phyloP scores from a whole-genome alignment of 1,140 invertebrate genomes.

The Psilanteris sp. region DNA sequence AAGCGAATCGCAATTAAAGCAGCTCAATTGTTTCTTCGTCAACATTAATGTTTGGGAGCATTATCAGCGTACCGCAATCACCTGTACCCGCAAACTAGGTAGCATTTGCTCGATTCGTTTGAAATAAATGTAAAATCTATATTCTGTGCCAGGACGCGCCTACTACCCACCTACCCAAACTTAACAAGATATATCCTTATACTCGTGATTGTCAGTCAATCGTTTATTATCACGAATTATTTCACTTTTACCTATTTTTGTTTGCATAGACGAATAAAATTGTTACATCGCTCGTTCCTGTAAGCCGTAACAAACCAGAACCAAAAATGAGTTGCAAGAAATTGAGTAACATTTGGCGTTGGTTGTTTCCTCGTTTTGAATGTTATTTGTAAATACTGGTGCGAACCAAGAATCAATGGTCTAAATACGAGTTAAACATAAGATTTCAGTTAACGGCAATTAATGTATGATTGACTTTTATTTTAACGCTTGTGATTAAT shows the following conservation, averaged over 20 bases:
- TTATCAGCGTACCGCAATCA: constrained; percentile 31
- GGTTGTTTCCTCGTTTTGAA: too few species aligned
- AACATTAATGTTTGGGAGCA: constrained; percentile 5
- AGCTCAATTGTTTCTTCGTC: constrained; percentile 30
- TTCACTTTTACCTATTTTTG: constrained; percentile 2
- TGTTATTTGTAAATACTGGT: too few species aligned
- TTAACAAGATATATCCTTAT: constrained; percentile 20
- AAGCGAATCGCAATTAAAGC: background rate
- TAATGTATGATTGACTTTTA: too few species aligned
- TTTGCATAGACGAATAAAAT: too few species aligned
- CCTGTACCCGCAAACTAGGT: constrained; percentile 33
- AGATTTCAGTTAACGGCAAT: too few species aligned
- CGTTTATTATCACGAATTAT: constrained; percentile 29
- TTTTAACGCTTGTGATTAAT: too few species aligned
- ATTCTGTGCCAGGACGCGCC: constrained; percentile 58
- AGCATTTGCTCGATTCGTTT: constrained; percentile 33
- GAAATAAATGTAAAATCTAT: constrained; percentile 57
- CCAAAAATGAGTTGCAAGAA: too few species aligned
- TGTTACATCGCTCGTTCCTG: too few species aligned
- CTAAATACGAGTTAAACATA: too few species aligned
- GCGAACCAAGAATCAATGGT: too few species aligned
- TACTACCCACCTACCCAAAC: constrained; percentile 42
- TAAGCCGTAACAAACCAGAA: too few species aligned
- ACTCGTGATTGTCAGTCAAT: constrained; percentile 27
- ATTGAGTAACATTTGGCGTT: too few species aligned